Percentiles rank a stretch among this genome's conserved stretches.
These are phyloP conservation scores for Dinothrombium tinctorium DNA, from an alignment of 1,140 invertebrate genomes.

Conservation along the genomic window DNA sequence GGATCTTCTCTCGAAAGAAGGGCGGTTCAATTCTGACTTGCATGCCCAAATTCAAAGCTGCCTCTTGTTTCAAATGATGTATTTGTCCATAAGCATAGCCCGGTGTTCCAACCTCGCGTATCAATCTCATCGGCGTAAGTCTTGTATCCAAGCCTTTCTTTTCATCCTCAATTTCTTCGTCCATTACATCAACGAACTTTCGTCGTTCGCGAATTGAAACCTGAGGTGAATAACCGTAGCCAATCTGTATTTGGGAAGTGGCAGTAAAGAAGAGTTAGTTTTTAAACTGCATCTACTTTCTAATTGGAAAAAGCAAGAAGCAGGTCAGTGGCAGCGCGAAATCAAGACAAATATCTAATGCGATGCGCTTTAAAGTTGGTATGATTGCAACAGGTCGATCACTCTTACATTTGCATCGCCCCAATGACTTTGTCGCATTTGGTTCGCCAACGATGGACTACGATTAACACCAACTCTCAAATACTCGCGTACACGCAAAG, in stretches of 20 bases:
- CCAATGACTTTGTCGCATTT: conserved; percentile 19
- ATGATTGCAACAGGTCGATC: background rate
- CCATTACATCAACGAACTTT: conserved; percentile 79
- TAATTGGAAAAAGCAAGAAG: too few species aligned
- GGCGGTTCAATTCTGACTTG: conserved; percentile 18
- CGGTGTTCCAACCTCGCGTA: conserved; percentile 41
- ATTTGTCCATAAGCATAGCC: conserved; percentile 16
- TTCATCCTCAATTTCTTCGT: conserved; percentile 83
- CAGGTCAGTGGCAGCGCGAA: too few species aligned
- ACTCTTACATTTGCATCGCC: conserved; percentile 15
- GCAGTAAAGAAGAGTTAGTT: background rate
- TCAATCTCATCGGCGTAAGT: conserved; percentile 27
- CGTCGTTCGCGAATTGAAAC: conserved; percentile 65
- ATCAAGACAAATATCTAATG: too few species aligned
- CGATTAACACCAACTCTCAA: conserved; percentile 51
- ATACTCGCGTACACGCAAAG: conserved; percentile 63
- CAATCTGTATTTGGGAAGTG: background rate
- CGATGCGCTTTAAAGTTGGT: too few species aligned
- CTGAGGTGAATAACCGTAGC: conserved; percentile 21
- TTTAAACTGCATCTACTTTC: too few species aligned
- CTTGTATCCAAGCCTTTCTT: conserved; percentile 41
- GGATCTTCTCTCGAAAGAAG: conserved; percentile 28
- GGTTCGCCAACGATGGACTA: conserved; percentile 29
- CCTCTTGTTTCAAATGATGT: conserved; percentile 14
- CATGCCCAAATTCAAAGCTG: background rate